phyloP scores from a whole-genome alignment of 2,888 invertebrate species.

The Cremastobaeus sp. region DNA sequence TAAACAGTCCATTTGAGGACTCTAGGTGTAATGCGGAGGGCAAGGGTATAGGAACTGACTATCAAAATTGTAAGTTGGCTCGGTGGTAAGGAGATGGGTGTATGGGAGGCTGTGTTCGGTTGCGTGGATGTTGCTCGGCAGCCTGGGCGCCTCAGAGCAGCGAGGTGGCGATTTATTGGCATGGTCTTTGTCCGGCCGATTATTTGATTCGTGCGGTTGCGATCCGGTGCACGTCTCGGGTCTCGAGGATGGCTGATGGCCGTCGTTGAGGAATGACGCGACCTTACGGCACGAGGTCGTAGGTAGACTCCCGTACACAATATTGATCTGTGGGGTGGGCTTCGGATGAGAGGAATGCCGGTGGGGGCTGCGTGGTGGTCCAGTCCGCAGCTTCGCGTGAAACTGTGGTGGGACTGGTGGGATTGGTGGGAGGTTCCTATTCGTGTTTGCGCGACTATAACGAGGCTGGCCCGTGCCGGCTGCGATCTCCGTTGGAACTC shows the following conservation, averaged over 20 bases:
- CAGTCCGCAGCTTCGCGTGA: conserved; percentile 76
- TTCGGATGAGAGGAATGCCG: conserved; percentile 64
- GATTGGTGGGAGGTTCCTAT: conserved; percentile 61
- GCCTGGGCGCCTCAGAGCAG: no score
- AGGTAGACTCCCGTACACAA: conserved; percentile 71
- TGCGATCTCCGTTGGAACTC: conserved; percentile 58
- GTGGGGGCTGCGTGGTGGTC: conserved; percentile 75
- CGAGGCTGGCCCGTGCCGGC: conserved; percentile 73
- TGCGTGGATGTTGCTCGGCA: no score
- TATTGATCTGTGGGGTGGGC: conserved; percentile 77
- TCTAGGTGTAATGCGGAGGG: no score
- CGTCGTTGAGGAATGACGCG: conserved; percentile 59
- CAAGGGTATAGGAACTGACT: no score
- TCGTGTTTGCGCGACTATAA: conserved; percentile 62
- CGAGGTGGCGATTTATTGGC: conserved; percentile 5
- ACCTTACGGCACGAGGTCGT: conserved; percentile 62
- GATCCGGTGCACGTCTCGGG: conserved; percentile 14
- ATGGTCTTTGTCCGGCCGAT: no score
- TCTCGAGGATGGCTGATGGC: conserved; percentile 53
- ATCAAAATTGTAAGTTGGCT: no score
- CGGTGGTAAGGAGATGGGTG: no score
- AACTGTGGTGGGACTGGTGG: conserved; percentile 68
- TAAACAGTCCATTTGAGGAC: no score
- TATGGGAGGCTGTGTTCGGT: no score
- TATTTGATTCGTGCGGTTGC: neutral